Conservation (phyloP, 2,113 vertebrate species). For the Edolisoma coerulescens region DNA sequence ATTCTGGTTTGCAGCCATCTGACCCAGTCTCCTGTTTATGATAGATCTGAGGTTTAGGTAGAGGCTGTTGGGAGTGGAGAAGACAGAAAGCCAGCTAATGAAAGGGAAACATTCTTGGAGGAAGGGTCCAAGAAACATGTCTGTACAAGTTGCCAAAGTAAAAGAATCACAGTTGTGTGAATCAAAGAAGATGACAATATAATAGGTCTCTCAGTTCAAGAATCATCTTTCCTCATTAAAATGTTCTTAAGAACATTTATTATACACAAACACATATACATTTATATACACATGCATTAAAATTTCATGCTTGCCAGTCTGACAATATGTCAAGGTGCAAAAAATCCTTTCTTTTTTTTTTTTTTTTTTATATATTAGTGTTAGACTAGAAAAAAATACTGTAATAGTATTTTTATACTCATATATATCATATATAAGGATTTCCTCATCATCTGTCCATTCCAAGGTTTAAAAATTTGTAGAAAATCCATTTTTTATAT, state of each 20-base stretch:
- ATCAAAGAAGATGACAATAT: neutral
- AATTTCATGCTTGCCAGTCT: neutral
- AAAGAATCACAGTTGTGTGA: neutral
- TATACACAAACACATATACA: neutral
- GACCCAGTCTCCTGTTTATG: neutral
- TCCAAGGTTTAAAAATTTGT: neutral
- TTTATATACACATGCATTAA: neutral
- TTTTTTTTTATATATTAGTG: accelerated
- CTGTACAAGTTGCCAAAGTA: neutral
- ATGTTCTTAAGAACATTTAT: neutral
- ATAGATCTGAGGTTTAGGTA: neutral
- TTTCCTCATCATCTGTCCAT: neutral
- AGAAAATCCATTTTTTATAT: neutral
- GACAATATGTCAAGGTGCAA: neutral
- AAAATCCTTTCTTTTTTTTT: neutral
- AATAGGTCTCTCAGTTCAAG: neutral
- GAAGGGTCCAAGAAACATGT: neutral
- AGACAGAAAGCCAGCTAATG: neutral
- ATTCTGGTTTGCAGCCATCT: neutral
- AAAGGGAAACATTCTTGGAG: neutral
- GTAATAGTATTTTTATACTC: too few relatives aligned
- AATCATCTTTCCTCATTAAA: neutral
- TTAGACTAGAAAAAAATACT: neutral
- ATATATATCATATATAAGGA: too few relatives aligned
- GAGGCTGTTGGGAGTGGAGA: neutral